Evolutionary conservation across 2,113 vertebrate species (phyloP).

Genomic region (Pygoscelis antarcticus): DNA sequence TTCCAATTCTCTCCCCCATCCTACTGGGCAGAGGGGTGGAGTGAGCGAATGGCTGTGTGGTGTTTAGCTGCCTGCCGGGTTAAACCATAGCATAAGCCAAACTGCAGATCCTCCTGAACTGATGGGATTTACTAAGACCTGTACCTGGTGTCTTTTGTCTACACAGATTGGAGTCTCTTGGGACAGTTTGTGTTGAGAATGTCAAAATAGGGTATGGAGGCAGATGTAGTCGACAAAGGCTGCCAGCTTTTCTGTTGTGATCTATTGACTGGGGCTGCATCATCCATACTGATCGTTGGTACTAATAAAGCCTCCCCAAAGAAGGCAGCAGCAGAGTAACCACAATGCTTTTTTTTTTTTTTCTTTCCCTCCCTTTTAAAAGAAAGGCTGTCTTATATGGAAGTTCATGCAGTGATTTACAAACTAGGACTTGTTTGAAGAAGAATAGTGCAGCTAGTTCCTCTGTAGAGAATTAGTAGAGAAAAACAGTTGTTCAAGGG

Average conservation of each 20-base stretch:
- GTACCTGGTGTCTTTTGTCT: not conserved
- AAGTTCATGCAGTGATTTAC: not conserved
- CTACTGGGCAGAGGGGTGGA: too few relatives aligned
- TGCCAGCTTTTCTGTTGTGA: not conserved
- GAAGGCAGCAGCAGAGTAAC: not conserved
- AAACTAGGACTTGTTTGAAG: not conserved
- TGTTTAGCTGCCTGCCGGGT: too few relatives aligned
- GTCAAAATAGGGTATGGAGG: not conserved
- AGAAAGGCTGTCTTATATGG: not conserved
- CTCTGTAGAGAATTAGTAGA: not conserved
- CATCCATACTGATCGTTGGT: not conserved
- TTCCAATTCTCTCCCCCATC: too few relatives aligned
- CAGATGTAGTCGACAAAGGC: not conserved
- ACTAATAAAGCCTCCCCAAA: not conserved
- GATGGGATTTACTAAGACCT: not conserved
- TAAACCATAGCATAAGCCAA: not conserved
- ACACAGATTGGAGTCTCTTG: not conserved
- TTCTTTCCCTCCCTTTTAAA: not conserved
- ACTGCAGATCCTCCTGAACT: not conserved
- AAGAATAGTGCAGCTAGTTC: not conserved
- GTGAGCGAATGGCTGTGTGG: too few relatives aligned
- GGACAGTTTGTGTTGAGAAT: not conserved
- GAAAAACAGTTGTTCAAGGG: not conserved
- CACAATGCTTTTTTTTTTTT: not conserved
- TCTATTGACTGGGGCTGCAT: not conserved